Evolutionary conservation across 2,797 vertebrate genomes (phyloP), one percentile per base, ranked within the genome.

Genomic region (Uromys caudimaculatus): DNA sequence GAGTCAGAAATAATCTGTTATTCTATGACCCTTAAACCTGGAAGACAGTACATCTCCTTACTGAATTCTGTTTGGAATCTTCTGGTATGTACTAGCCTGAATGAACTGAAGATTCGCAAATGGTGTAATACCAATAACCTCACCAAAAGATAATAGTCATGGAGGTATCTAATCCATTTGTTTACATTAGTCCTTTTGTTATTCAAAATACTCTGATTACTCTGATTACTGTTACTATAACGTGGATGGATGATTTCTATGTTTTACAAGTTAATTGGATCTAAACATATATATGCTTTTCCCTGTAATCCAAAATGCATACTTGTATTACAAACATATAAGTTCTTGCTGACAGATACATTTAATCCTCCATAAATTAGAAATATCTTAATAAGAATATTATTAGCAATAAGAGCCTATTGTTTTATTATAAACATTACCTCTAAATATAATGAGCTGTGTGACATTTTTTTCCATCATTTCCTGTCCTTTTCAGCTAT

Each of bases 11-110:
- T 96, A 94, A 97, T 97, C 21, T 97, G 98, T 97, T 96, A 19
- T 96, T 97, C 95, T 96, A 94, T 97, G 97, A 98, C 97, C 54
- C 56, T 97, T 97, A 73, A 69, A 98, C 95, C 93, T 97, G 76
- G 50, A 98, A 98, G 93, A 97, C 73, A 97, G 94, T 98, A 52
- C 79, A 95, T 97, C 95, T 98, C 77, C 94, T 98, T 98, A 97
- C 94, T 96, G 95, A 89, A 81, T 93, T 97, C 54, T 73, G 73
- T 78, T 97, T 98, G 78, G 90, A 4, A 91, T 88, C 78, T 94
- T 98, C 75, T 89, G 0, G 67, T 50, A 12, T 97, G 6, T 81
- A 95, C 69, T 12, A 95, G 79, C 89, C 21, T 84, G 41, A 86
- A 14, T 81, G 96, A 92, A 89, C 90, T 16, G 38, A 90, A 24